phyloP scores from a whole-genome alignment of 2,113 vertebrate species.

The Gopherus evgoodei region DNA sequence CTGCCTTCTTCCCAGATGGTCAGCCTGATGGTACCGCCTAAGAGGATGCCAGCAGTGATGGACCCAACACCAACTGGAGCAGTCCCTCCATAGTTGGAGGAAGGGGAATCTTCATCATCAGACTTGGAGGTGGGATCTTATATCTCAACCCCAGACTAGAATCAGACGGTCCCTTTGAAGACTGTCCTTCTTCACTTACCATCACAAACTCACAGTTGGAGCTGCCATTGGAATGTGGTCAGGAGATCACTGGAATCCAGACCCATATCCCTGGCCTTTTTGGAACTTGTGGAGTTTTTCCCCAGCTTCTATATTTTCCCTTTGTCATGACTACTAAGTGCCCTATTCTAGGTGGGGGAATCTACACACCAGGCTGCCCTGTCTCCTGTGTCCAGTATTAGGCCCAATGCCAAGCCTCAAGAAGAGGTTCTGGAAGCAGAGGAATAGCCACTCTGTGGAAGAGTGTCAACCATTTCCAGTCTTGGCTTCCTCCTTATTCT shows the following conservation, averaged over 20 bases:
- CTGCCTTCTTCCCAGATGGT: no score
- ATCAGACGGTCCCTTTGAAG: background rate
- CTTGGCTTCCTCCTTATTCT: no score
- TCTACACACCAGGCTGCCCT: no score
- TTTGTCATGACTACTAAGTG: background rate
- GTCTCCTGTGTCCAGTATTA: no score
- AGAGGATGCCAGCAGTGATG: no score
- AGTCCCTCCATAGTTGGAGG: background rate
- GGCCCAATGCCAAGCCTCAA: no score
- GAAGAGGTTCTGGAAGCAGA: no score
- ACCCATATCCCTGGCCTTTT: background rate
- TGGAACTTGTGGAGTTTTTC: background rate
- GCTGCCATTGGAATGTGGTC: background rate
- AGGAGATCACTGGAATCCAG: background rate
- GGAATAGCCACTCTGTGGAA: no score
- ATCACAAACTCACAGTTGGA: background rate
- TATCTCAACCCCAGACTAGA: background rate
- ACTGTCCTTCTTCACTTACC: background rate
- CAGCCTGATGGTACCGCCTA: no score
- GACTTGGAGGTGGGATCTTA: background rate
- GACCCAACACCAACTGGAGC: no score
- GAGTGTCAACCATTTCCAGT: no score
- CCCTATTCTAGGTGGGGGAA: background rate
- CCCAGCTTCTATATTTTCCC: background rate
- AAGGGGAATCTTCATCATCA: background rate